phyloP scores from a whole-genome alignment of 30 jellyfish, hydroid and myxozoan genomes.

The Aurelia aurita region DNA sequence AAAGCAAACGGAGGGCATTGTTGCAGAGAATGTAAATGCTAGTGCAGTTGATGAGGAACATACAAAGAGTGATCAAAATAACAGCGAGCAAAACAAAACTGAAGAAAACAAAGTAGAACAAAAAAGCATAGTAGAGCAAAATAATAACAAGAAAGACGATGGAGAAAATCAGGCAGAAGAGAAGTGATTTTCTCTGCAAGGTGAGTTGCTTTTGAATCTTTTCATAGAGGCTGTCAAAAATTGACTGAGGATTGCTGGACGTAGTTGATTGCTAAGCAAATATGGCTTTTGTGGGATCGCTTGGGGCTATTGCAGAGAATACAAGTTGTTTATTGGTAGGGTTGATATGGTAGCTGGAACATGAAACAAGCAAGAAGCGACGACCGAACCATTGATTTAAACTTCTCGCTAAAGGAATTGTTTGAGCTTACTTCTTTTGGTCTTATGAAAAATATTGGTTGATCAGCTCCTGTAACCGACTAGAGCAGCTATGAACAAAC shows the following conservation, averaged over 20 bases:
- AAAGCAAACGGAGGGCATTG: slow-evolving; percentile 18
- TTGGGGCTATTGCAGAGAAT: background rate
- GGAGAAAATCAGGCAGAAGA: slow-evolving; percentile 32
- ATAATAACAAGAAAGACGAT: slow-evolving; percentile 25
- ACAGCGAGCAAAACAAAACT: background rate
- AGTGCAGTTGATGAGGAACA: background rate
- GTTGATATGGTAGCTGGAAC: background rate
- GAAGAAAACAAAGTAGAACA: background rate
- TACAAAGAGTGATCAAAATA: slow-evolving; percentile 11
- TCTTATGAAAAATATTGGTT: too few relatives aligned
- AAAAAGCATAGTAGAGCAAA: slow-evolving; percentile 18
- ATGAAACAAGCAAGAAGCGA: background rate
- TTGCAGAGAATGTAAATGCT: background rate
- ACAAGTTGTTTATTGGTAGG: background rate
- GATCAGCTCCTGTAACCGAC: too few relatives aligned
- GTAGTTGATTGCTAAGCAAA: background rate
- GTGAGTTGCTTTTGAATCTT: background rate
- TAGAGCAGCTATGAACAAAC: too few relatives aligned
- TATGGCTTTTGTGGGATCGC: background rate
- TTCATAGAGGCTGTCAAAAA: too few relatives aligned
- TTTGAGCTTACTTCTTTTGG: too few relatives aligned
- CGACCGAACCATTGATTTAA: too few relatives aligned
- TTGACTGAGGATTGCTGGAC: background rate
- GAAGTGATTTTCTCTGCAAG: slow-evolving; percentile 13
- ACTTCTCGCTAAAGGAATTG: too few relatives aligned